Evolutionary conservation across 2,113 vertebrate genomes (phyloP).

Genomic region (Scatophagus argus): DNA sequence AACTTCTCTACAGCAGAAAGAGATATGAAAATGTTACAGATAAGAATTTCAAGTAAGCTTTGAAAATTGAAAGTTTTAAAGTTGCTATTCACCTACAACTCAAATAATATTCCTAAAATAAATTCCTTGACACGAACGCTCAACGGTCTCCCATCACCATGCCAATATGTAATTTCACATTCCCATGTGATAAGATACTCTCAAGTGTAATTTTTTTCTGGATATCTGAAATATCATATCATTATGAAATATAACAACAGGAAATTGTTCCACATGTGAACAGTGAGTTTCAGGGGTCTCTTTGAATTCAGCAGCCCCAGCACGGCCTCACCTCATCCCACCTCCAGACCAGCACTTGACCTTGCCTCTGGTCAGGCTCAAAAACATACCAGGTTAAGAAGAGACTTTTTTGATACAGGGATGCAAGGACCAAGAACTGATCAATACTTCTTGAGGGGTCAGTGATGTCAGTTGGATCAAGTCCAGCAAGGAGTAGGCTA

Average conservation of each 20-base stretch:
- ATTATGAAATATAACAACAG: not conserved
- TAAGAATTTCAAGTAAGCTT: not conserved
- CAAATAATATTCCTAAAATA: too few species aligned
- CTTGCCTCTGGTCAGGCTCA: constrained; percentile 27
- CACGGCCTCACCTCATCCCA: constrained; percentile 7
- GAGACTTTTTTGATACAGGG: constrained; percentile 20
- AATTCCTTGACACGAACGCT: not conserved
- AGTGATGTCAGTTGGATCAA: constrained; percentile 29
- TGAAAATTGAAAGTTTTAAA: not conserved
- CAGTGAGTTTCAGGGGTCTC: not conserved
- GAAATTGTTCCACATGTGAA: not conserved
- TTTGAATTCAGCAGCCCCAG: not conserved
- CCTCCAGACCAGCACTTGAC: constrained; percentile 28
- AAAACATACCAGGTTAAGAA: constrained; percentile 27
- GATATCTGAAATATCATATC: not conserved
- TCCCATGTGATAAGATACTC: too few species aligned
- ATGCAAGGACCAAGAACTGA: constrained; percentile 10
- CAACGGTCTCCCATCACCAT: not conserved
- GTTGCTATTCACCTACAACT: not conserved
- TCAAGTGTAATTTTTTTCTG: too few species aligned
- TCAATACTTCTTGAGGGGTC: constrained; percentile 47
- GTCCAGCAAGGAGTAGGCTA: constrained; percentile 18
- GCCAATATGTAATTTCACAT: too few species aligned
- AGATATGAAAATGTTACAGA: not conserved
- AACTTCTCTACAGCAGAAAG: not conserved